Conservation (phyloP, 2,113 vertebrate species). For the Scatophagus argus region DNA sequence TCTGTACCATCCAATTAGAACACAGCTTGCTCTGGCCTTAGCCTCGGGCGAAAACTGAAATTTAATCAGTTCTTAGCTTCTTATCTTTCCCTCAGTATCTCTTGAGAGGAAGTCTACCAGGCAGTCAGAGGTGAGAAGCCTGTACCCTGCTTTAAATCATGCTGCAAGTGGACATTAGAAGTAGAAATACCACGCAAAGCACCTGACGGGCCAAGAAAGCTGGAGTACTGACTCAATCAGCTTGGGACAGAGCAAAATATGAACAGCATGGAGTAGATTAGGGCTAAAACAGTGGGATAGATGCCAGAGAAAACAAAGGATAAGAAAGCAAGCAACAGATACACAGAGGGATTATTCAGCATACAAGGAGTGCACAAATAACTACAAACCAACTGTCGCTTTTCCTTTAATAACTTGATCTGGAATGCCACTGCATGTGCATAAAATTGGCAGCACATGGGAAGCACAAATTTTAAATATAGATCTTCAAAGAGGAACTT, state of each 20-base stretch:
- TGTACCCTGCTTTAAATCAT: slow-evolving; percentile 31
- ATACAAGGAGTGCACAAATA: slow-evolving; percentile 68
- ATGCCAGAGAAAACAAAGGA: slow-evolving; percentile 66
- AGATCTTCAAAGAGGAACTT: slow-evolving; percentile 41
- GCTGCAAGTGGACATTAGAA: background rate
- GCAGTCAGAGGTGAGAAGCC: slow-evolving; percentile 23
- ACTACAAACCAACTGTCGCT: slow-evolving; percentile 75
- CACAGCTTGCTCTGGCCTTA: slow-evolving; percentile 5
- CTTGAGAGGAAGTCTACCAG: slow-evolving; percentile 13
- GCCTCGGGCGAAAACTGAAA: slow-evolving; percentile 39
- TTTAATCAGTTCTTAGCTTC: slow-evolving; percentile 47
- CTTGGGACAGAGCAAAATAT: slow-evolving; percentile 40
- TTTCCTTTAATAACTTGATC: slow-evolving; percentile 68
- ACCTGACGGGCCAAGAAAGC: slow-evolving; percentile 39
- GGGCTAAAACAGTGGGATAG: slow-evolving; percentile 58
- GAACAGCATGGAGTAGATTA: slow-evolving; percentile 75
- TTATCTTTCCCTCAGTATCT: slow-evolving; percentile 19
- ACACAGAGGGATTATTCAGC: slow-evolving; percentile 65
- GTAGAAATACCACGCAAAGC: background rate
- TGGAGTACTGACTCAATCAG: slow-evolving; percentile 47
- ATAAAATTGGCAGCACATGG: slow-evolving; percentile 38
- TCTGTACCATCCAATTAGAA: slow-evolving; percentile 40
- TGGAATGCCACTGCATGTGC: slow-evolving; percentile 33
- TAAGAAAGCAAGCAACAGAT: slow-evolving; percentile 67
- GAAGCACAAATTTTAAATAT: slow-evolving; percentile 52